Conservation (phyloP, 2,888 invertebrate species). For the Antitype chi region DNA sequence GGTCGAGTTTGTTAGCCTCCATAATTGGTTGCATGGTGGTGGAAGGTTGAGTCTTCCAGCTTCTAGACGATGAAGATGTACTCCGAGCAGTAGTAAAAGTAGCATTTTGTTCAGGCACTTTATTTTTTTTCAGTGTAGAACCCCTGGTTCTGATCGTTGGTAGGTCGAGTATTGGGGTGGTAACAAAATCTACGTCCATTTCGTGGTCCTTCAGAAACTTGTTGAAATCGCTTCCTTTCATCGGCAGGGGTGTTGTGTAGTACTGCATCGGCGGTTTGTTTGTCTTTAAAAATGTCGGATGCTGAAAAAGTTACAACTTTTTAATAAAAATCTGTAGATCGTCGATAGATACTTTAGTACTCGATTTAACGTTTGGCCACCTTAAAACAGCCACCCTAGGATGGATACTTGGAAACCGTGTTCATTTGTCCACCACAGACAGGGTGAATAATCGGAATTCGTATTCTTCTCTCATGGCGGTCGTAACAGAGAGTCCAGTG, state of each 20-base stretch:
- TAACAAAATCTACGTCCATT: constrained; percentile 78
- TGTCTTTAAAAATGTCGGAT: constrained; percentile 64
- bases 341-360: neutral
- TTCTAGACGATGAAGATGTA: fast-evolving
- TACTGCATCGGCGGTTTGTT: constrained; percentile 76
- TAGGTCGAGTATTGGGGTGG: constrained; percentile 68
- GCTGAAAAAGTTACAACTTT: constrained; percentile 55
- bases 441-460: too few relatives aligned
- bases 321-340: constrained; percentile 18
- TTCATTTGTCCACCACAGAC: too few relatives aligned
- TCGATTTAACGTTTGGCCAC: too few relatives aligned
- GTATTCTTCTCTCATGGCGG: too few relatives aligned
- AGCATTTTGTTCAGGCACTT: neutral
- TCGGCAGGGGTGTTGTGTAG: constrained; percentile 81
- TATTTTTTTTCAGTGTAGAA: neutral
- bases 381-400: too few relatives aligned
- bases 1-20: fast-evolving
- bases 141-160: constrained; percentile 24
- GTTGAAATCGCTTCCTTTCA: constrained; percentile 76
- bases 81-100: too few relatives aligned
- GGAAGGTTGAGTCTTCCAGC: neutral
- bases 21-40: neutral
- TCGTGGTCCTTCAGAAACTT: constrained; percentile 77
- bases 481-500: too few relatives aligned
- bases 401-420: too few relatives aligned